Conservation (phyloP, 2,888 invertebrate species). For the Pemphredon lugubris region DNA sequence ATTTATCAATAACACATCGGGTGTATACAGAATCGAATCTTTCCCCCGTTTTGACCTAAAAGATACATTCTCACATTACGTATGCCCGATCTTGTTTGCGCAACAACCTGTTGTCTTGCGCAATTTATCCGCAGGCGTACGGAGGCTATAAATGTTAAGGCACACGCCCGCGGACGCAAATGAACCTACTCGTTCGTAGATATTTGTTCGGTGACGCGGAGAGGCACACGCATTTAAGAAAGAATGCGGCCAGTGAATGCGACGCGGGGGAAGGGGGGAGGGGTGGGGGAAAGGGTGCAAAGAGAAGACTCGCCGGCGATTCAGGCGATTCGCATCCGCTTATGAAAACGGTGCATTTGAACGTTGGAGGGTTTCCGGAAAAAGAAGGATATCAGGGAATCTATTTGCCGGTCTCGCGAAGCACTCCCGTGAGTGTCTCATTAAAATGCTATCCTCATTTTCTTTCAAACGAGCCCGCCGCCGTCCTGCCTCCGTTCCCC, state of each 20-base stretch:
- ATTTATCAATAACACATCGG: too few relatives aligned
- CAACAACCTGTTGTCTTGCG: too few relatives aligned
- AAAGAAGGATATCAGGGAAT: constrained; percentile 76
- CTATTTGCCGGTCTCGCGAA: constrained; percentile 74
- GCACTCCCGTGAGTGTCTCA: constrained; percentile 70
- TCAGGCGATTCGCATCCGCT: constrained; percentile 62
- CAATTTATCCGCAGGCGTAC: too few relatives aligned
- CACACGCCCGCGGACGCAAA: too few relatives aligned
- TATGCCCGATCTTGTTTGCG: too few relatives aligned
- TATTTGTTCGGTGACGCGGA: too few relatives aligned
- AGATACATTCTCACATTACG: too few relatives aligned
- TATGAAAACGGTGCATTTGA: constrained; percentile 66
- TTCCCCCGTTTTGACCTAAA: too few relatives aligned
- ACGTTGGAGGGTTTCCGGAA: constrained; percentile 51
- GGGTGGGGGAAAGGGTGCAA: constrained; percentile 26
- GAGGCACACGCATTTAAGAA: constrained; percentile 44
- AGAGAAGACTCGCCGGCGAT: constrained; percentile 38
- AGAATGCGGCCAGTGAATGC: constrained; percentile 38
- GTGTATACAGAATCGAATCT: too few relatives aligned
- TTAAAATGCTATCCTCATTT: constrained; percentile 77
- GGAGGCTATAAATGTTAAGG: too few relatives aligned
- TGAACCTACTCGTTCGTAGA: too few relatives aligned
- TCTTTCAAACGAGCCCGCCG: constrained; percentile 70
- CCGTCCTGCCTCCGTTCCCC: constrained; percentile 20
- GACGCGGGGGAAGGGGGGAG: constrained; percentile 17